Evolutionary conservation across 2,888 invertebrate species (phyloP), one percentile per base, ranked within the genome.

Genomic region (Meganola albula): DNA sequence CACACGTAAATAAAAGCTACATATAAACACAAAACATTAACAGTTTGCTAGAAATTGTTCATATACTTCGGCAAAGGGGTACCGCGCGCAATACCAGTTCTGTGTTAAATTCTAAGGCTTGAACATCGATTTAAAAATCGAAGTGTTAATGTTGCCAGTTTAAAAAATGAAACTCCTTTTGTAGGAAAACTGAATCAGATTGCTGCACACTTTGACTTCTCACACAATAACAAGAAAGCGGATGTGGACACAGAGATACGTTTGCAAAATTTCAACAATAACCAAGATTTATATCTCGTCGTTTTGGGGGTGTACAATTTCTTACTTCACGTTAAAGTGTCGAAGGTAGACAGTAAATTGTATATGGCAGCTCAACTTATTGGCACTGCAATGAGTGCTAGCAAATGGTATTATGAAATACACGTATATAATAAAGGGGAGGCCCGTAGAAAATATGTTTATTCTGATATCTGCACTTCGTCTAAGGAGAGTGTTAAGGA

Each of bases 331-430:
- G 8, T 74, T 0, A 64, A 67, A 40, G 56, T 74, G 1, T 58
- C 64, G 1, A 27, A 43, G n/a, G 1, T 1, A 0, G 34, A 58
- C 0, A 41, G 58, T 1, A 55, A 44, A n/a, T 37, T 82, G 1
- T 74, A 53, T 38, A 67, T 79, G 59, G 40, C 62, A 0, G 61
- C 55, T 0, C 78, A 79, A 29, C 45, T 77, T 0, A 37, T 78
- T 0, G 76, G 80, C 0, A 72, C 76, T 0, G 53, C 53, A 10
- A 18, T 49, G 0, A 72, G 73, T 37, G 79, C 82, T 0, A 30
- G 44, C 0, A 79, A 77, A 43, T 84, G 83, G 83, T 43, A 33
- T 0, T 83, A 77, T 31, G 74, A 80, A 37, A 41, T 83, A 1
- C 73, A 80, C 4, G 35, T 83, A 1, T 84, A 69, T 38, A 71